phyloP scores from a whole-genome alignment of 2,113 vertebrate species.

The Antechinus flavipes region DNA sequence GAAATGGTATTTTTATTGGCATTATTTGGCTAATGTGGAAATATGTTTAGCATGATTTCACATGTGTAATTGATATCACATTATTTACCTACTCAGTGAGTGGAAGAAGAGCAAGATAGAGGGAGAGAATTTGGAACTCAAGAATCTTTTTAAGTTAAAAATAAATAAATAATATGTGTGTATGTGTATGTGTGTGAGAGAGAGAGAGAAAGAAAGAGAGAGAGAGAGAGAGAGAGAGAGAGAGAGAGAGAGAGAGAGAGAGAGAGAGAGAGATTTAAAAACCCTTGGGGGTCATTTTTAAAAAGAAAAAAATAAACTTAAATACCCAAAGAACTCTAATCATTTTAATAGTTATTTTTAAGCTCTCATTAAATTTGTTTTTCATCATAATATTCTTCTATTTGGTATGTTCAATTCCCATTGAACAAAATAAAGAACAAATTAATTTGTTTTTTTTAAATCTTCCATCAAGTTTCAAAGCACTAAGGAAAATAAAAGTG shows the following conservation, averaged over 20 bases:
- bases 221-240: too few relatives aligned
- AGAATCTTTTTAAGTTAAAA: too few relatives aligned
- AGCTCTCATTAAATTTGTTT: constrained; percentile 17
- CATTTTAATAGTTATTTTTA: constrained; percentile 22
- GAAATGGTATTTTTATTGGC: background rate
- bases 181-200: too few relatives aligned
- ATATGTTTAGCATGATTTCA: background rate
- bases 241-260: too few relatives aligned
- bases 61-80: background rate
- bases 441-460: constrained; percentile 70
- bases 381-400: constrained; percentile 1
- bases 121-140: background rate
- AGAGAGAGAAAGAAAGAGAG: too few relatives aligned
- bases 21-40: background rate
- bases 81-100: background rate
- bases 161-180: too few relatives aligned
- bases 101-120: background rate
- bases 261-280: background rate
- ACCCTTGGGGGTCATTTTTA: too few relatives aligned
- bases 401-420: constrained; percentile 2
- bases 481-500: constrained; percentile 67
- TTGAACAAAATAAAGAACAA: constrained; percentile 58
- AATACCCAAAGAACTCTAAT: constrained; percentile 40
- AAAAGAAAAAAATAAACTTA: background rate
- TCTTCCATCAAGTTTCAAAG: constrained; percentile 63